Conservation (phyloP, 1,140 invertebrate species). For the Protaetia brevitarsis region DNA sequence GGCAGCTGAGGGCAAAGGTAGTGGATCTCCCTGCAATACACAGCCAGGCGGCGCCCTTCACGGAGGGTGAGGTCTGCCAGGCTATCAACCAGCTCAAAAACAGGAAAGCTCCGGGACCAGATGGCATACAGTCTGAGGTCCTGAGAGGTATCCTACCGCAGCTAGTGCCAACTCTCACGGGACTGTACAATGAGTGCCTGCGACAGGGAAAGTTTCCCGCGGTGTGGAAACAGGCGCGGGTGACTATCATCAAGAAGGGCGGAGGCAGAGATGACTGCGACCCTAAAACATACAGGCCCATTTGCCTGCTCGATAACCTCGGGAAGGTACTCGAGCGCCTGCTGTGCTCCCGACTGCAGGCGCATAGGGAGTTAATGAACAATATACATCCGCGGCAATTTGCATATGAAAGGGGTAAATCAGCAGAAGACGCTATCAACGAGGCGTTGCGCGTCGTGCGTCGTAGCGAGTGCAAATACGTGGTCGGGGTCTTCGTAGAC, state of each 20-base stretch:
- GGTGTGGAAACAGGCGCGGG: neutral
- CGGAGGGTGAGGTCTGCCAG: too few relatives aligned
- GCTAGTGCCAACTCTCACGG: too few relatives aligned
- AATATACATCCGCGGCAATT: conserved; percentile 39
- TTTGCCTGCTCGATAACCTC: neutral
- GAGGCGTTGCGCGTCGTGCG: conserved; percentile 21
- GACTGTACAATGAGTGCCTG: neutral
- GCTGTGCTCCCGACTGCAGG: neutral
- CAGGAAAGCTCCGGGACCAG: too few relatives aligned
- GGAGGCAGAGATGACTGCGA: neutral
- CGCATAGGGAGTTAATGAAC: neutral
- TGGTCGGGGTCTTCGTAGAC: conserved; percentile 45
- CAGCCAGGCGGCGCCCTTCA: too few relatives aligned
- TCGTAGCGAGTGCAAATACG: conserved; percentile 37
- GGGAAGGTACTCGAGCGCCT: conserved; percentile 17
- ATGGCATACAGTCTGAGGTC: too few relatives aligned
- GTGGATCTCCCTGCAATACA: too few relatives aligned
- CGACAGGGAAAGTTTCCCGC: neutral
- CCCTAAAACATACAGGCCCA: neutral
- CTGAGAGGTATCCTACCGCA: too few relatives aligned
- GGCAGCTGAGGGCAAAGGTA: too few relatives aligned
- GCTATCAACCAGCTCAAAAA: too few relatives aligned
- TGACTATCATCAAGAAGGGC: neutral
- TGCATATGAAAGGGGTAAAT: conserved; percentile 34
- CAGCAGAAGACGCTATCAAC: conserved; percentile 45